A percentile compares a stretch with the other conserved stretches of the same genome.
Evolutionary conservation across 2,888 invertebrate genomes (phyloP).

Genomic region (Nemoura dubitans): DNA sequence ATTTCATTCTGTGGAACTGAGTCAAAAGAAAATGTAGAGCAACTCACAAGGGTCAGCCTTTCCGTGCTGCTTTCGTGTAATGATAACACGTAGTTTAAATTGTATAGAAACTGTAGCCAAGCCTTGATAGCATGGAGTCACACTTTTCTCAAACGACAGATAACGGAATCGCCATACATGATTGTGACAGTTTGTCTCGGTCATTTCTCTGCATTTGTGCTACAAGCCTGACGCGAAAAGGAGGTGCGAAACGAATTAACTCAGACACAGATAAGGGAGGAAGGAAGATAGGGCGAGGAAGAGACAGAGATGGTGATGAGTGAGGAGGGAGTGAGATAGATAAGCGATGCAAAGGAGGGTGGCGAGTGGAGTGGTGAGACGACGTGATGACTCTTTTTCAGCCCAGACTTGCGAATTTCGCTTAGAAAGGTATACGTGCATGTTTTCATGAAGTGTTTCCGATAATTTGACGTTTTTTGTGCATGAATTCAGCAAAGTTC

Average conservation of each 20-base stretch:
- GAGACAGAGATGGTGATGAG: conserved; percentile 37
- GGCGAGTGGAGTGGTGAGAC: neutral
- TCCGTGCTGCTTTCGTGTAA: neutral
- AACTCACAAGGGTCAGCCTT: neutral
- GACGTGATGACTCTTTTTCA: conserved; percentile 17
- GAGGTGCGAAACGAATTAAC: conserved; percentile 35
- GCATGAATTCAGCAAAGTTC: no score
- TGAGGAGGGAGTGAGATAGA: conserved; percentile 22
- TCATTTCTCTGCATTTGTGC: conserved; percentile 22
- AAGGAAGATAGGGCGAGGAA: conserved; percentile 21
- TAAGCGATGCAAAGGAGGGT: conserved; percentile 19
- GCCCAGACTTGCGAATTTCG: neutral
- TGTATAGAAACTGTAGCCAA: neutral
- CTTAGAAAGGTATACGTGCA: no score
- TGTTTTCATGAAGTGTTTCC: no score
- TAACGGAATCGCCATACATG: neutral
- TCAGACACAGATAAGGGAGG: conserved; percentile 18
- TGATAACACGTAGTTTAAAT: neutral
- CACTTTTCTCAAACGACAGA: neutral
- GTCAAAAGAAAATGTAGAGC: neutral
- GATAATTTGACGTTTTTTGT: no score
- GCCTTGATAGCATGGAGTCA: neutral
- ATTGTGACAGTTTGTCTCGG: conserved; percentile 2
- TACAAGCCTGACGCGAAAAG: neutral
- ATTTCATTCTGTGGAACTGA: neutral